A percentile compares a stretch with the other conserved stretches of the same genome.
Evolutionary conservation across 2,797 vertebrate species (phyloP).

Genomic region (Nothura maculosa): DNA sequence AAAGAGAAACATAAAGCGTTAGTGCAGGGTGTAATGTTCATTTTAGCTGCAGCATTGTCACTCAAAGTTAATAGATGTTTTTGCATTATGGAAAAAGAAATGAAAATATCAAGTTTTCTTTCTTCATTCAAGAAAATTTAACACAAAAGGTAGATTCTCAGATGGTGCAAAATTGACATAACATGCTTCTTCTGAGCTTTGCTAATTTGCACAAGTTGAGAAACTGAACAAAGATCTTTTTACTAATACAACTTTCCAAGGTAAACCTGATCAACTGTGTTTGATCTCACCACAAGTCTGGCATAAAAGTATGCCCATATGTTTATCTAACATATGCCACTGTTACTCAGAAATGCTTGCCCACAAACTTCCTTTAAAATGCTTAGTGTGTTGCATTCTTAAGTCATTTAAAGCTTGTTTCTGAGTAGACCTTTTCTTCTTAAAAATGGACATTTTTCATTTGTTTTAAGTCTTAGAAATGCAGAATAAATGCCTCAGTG

Average conservation of each 20-base stretch:
- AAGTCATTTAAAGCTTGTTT: neutral
- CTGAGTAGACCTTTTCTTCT: neutral
- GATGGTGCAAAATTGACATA: neutral
- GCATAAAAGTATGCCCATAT: neutral
- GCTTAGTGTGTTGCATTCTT: neutral
- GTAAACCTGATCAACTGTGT: neutral
- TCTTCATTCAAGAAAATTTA: neutral
- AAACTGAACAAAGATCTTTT: neutral
- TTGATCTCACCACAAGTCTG: neutral
- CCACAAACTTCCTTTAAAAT: neutral
- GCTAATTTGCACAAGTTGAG: neutral
- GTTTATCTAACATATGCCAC: neutral
- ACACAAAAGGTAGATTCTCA: neutral
- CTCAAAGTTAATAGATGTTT: neutral
- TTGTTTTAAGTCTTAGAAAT: slow-evolving; percentile 65
- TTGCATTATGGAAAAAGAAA: neutral
- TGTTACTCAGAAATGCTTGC: neutral
- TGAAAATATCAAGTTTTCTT: neutral
- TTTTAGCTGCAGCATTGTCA: neutral
- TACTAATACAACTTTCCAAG: neutral
- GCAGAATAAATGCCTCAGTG: slow-evolving; percentile 57
- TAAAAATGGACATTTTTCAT: neutral
- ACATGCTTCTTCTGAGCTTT: neutral
- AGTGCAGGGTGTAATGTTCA: fast-evolving
- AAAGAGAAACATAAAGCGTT: neutral